Percentiles rank a stretch among this genome's conserved stretches.
Evolutionary conservation across 2,113 vertebrate genomes (phyloP).

Genomic region (Accipiter cooperii): DNA sequence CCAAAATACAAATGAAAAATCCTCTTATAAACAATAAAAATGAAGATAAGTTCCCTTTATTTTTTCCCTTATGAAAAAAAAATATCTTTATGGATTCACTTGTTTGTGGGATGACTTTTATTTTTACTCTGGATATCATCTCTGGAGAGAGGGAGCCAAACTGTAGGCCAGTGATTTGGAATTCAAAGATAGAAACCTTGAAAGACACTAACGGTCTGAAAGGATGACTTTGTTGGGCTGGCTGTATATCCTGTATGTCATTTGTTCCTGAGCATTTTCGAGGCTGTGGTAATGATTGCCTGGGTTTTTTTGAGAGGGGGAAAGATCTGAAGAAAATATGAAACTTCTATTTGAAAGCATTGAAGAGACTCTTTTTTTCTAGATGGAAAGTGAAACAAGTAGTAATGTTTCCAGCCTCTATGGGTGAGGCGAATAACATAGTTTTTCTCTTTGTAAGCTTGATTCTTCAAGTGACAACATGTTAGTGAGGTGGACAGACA

Average conservation of each 20-base stretch:
- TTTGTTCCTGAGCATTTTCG: not conserved
- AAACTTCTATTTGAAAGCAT: not conserved
- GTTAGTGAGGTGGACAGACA: not conserved
- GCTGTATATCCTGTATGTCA: not conserved
- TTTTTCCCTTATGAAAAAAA: not conserved
- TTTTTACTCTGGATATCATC: not conserved
- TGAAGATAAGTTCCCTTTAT: not conserved
- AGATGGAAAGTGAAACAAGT: not conserved
- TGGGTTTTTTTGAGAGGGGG: not conserved
- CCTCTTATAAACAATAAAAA: not conserved
- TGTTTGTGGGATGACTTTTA: not conserved
- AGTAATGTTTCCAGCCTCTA: not conserved
- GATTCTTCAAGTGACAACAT: not conserved
- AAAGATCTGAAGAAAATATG: not conserved
- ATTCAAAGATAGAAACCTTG: not conserved
- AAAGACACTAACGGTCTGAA: not conserved
- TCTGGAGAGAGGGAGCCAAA: not conserved
- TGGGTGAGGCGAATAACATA: not conserved
- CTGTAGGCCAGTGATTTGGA: not conserved
- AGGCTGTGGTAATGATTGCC: not conserved
- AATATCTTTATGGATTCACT: not conserved
- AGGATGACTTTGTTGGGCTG: not conserved
- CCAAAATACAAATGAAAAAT: not conserved
- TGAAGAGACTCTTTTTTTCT: not conserved
- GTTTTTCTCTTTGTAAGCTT: not conserved